Evolutionary conservation across 2,888 invertebrate species (phyloP), one percentile per base, ranked within the genome.

Genomic region (Apamea crenata): DNA sequence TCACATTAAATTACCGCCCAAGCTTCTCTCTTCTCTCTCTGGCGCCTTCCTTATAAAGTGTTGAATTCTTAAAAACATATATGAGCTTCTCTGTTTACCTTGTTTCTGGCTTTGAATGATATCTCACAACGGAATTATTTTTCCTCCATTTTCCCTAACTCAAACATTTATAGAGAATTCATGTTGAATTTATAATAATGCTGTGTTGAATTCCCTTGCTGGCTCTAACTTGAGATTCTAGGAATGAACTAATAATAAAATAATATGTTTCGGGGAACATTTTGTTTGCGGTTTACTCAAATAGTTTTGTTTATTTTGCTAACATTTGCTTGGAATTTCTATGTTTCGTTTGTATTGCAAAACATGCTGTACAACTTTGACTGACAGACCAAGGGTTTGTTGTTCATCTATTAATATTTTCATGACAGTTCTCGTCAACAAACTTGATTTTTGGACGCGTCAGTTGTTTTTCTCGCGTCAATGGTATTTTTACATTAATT

Each of bases 11-110:
- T 40, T 29, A 67, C 44, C 50, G n/a, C 47, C 25, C 7, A 56
- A 72, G 59, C 74, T 61, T 36, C 16, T 63, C 67, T 67, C 53
- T 50, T 40, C 8, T n/a, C 53, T 47, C 40, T 70, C 56, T 47
- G 32, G 50, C 68, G 50, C 7, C 47, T 25, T 18, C 78, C 56
- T 69, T 59, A 85, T 40, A 59, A 74, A 70, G 53, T 69, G 77
- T 69, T 88, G 85, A 87, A 87, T 85, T 88, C 83, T 87, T 82
- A 74, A 83, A 75, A 77, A 77, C 68, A 83, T 78, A 18, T 56
- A 80, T 85, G 83, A 81, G 71, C 67, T 66, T 72, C 65, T 68
- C 74, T 84, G 77, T 86, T 83, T 82, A 77, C 78, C 65, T 70
- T 82, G 75, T 77, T 69, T 80, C 76, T 79, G 66, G n/a, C 74